These are phyloP conservation scores for Merops nubicus DNA, from an alignment of 2,113 vertebrate species.

Conservation along the genomic window DNA sequence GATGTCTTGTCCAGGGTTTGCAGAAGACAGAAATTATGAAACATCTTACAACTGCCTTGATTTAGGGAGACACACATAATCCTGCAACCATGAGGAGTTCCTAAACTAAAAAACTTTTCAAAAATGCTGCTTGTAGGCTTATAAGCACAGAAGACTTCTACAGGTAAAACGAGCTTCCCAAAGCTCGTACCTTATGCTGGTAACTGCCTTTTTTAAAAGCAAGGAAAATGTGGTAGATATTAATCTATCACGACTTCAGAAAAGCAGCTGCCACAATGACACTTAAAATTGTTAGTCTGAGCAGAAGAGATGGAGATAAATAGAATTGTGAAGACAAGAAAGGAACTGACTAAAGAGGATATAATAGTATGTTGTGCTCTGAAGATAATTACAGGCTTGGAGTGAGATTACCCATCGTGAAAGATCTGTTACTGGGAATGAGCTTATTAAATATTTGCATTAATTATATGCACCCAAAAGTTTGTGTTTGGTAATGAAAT, in stretches of 20 bases:
- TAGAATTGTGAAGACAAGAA: conserved; percentile 43
- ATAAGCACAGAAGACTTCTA: neutral
- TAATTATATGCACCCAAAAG: conserved; percentile 15
- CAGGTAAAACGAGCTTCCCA: neutral
- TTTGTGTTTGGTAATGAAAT: conserved; percentile 38
- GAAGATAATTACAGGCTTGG: conserved; percentile 44
- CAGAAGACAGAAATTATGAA: neutral
- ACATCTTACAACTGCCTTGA: neutral
- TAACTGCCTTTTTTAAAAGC: conserved; percentile 13
- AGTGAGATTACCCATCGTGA: conserved; percentile 26
- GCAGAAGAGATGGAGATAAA: conserved; percentile 20
- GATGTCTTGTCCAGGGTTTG: neutral
- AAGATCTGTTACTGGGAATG: conserved; percentile 2
- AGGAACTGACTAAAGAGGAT: conserved; percentile 29
- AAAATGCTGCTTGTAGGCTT: neutral
- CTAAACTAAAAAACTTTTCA: neutral
- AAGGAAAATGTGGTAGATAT: neutral
- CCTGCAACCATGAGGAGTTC: neutral
- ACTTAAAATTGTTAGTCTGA: conserved; percentile 42
- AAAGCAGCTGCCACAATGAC: conserved; percentile 44
- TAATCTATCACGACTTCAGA: conserved; percentile 31
- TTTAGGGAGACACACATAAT: neutral
- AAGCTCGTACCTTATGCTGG: neutral
- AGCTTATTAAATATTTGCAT: conserved; percentile 47
- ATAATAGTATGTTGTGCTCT: conserved; percentile 25